Base-by-base conservation (phyloP, 2,113 vertebrate species). In the Notiomystis cincta region DNA sequence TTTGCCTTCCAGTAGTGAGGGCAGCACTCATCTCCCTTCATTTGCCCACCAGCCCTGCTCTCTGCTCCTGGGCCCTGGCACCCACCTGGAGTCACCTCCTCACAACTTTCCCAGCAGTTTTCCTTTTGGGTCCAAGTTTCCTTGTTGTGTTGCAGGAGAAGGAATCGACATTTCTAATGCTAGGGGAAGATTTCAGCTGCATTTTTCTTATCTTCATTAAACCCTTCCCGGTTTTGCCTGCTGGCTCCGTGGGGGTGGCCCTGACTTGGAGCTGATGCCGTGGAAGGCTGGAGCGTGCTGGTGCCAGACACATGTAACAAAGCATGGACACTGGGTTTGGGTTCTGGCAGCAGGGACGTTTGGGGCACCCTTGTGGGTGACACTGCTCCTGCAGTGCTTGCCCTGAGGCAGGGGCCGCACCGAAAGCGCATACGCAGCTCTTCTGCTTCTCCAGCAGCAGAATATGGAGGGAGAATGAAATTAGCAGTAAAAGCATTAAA, bases 401-500 rank as follows among this genome's bases (percentile, higher is more conserved):
- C 93, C 93, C 81, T 14, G 37, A 64, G 79, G 56, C 82, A 91
- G 85, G 69, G 89, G 40, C 72, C 0, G n/a, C 33, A 6, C 90
- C 86, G 75, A 90, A 94, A 96, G 83, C 22, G 69, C 97, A 92
- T 86, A 93, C 28, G 28, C 82, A 96, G 97, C 96, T 90, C 83
- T 89, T 87, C 79, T 93, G 90, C 95, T 95, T 95, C 85, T 96
- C 57, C 81, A 90, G 90, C 93, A 93, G 95, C 89, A 93, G 87
- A 96, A 87, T 81, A 65, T 10, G 30, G 93, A 80, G 94, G 53
- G 94, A 97, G 97, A 97, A 97, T 96, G 92, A 98, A 98, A 98
- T 98, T 98, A 98, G 93, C 96, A 96, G 91, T 85, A 95, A 90
- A 97, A 97, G 97, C 97, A 97, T 98, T 98, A 98, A 98, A 99